Base-by-base conservation (phyloP, 2,113 vertebrate species). In the Gobiocypris rarus region DNA sequence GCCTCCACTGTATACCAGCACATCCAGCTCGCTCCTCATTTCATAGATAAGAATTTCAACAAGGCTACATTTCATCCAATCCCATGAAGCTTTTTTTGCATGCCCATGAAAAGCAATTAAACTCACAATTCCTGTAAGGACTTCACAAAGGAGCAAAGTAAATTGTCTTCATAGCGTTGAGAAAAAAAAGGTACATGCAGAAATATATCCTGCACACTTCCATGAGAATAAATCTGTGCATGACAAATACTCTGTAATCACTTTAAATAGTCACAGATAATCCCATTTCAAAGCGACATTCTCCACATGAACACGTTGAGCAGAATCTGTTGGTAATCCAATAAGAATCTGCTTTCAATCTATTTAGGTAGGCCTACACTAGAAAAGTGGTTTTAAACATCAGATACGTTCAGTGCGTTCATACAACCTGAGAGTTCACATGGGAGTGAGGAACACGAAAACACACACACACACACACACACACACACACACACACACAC, bases 211-310 rank as follows among this genome's bases (percentile, higher is more conserved):
- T 5, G 17, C 34, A 34, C 73, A 41, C 9, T 75, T 52, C 26
- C 17, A 24, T 31, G 24, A 54, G 22, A 59, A 59, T 59, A 17
- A 15, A 24, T 14, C 11, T 2, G 19, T 22, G 50, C 24, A 4
- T 54, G 28, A 1, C 14, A 54, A 34, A 58, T 52, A n/a, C 6
- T 38, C 75, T 59, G 13, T 59, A 77, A 77, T 59, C 75, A 41
- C 10, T 77, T 43, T 24, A 77, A 59, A 43, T 59, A 5, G 31
- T 38, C 31, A 24, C 10, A 31, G 24, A 77, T 77, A 58, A 77
- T 58, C 52, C 52, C 19, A 58, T 76, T 76, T 76, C 31, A 38
- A 31, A 58, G 22, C 9, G 13, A 76, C 52, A 71, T 71, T 38
- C 19, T 58, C 31, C 11, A 58, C 52, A 41, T 41, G 22, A 41